phyloP scores from a whole-genome alignment of 1,140 invertebrate genomes.

The Hylaeus volcanicus region DNA sequence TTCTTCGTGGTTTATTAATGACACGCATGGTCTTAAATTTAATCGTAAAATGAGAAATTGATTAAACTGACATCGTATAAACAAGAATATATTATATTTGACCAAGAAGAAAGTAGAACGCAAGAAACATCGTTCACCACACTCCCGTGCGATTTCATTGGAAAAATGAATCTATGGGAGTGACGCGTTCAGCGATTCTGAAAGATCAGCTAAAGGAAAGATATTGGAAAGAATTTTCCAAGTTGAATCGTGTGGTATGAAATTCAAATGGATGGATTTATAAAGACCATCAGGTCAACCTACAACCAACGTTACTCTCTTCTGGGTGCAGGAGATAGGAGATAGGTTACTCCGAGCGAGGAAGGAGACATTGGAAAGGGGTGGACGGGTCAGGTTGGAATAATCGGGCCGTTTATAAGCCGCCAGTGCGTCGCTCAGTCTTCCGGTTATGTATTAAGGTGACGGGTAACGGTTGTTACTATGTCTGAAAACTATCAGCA shows the following conservation, averaged over 20 bases:
- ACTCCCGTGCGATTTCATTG: background rate
- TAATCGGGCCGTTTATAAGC: slow-evolving; percentile 79
- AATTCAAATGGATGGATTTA: slow-evolving; percentile 72
- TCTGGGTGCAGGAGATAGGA: slow-evolving; percentile 7
- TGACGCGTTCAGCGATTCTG: background rate
- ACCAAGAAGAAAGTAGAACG: too few species aligned
- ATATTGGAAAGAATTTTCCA: slow-evolving; percentile 69
- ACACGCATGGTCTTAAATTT: too few species aligned
- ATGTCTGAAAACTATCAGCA: slow-evolving; percentile 64
- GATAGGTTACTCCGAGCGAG: slow-evolving; percentile 6
- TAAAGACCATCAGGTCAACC: slow-evolving; percentile 42
- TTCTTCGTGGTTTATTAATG: too few species aligned
- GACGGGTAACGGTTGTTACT: slow-evolving; percentile 73
- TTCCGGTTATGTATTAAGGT: slow-evolving; percentile 74
- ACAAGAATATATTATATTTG: too few species aligned
- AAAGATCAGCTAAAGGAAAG: slow-evolving; percentile 26
- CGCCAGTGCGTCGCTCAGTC: slow-evolving; percentile 61
- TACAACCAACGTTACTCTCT: slow-evolving; percentile 34
- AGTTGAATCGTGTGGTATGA: slow-evolving; percentile 62
- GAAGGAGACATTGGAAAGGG: slow-evolving; percentile 25
- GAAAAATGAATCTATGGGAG: slow-evolving; percentile 6
- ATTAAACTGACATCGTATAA: too few species aligned
- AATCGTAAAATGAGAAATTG: too few species aligned
- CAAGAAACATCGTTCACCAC: too few species aligned
- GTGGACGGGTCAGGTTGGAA: slow-evolving; percentile 59